Percentiles rank a stretch among this genome's conserved stretches.
These are phyloP conservation scores for Perognathus longimembris DNA, from an alignment of 2,113 vertebrate genomes.

Conservation along the genomic window DNA sequence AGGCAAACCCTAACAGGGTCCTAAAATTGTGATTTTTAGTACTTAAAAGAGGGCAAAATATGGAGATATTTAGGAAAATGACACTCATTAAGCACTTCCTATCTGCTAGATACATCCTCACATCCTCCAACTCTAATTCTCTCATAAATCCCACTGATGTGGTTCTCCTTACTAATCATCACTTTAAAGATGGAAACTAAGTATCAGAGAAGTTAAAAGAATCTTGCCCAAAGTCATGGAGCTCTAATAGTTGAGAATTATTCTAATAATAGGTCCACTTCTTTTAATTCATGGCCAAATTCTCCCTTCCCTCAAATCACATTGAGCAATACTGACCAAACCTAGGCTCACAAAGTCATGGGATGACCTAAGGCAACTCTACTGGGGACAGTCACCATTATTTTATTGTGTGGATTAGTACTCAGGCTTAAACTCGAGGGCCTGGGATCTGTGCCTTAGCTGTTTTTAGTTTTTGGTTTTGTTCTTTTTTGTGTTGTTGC, in stretches of 20 bases:
- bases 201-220: constrained; percentile 23
- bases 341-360: neutral
- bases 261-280: neutral
- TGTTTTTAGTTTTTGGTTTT: too few relatives aligned
- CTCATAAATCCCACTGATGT: constrained; percentile 37
- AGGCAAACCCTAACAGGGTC: constrained; percentile 3
- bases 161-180: neutral
- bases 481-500: too few relatives aligned
- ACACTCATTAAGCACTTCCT: constrained; percentile 38
- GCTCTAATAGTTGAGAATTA: constrained; percentile 17
- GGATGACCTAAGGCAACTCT: constrained; percentile 7
- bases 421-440: too few relatives aligned
- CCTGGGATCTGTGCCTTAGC: too few relatives aligned
- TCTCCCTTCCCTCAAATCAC: constrained; percentile 36
- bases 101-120: neutral
- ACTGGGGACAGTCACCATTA: neutral
- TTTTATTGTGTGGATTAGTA: too few relatives aligned
- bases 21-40: constrained; percentile 53
- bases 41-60: constrained; percentile 25
- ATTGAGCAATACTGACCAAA: constrained; percentile 35
- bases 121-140: neutral
- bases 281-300: constrained; percentile 17
- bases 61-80: constrained; percentile 6
- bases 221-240: neutral
- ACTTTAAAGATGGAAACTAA: constrained; percentile 49